Evolutionary conservation across 2,888 invertebrate genomes (phyloP), one percentile per base, ranked within the genome.

Genomic region (Drosophila recens): DNA sequence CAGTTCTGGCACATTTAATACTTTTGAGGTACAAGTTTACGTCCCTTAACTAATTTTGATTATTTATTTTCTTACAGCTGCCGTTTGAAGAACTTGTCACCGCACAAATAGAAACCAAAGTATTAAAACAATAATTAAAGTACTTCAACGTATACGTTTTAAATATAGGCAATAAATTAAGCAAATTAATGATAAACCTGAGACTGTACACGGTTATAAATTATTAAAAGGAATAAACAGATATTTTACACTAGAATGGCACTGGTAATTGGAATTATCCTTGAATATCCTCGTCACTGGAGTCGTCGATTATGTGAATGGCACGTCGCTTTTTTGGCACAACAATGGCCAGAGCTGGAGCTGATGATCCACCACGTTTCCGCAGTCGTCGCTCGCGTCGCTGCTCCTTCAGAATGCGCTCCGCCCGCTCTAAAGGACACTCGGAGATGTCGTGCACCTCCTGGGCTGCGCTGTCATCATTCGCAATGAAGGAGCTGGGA

Each of bases 371-470:
- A 9, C 43, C 54, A 6, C 72, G 70, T 13, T 46, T 49, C 1
- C 8, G 57, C 57, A 30, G 27, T 5, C 79, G 75, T 11, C 90
- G 90, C n/a, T 81, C 75, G 13, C 88, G 86, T 13, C 91, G 87
- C 58, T 87, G 90, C 90, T 90, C 89, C 78, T 94, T 93, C 42
- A 94, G 91, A 68, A 94, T 93, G 51, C 90, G 90, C 91, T 96
- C 96, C 0, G 95, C 95, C 52, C 94, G 89, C 88, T 96, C 96
- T 69, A 96, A 91, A 93, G 95, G 81, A 93, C 91, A 80, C 94
- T 91, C 75, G 45, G 90, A 81, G 9, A 79, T 38, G 17, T 90
- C 79, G 3, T 51, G 71, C 10, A 93, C 49, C 92, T 91, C 0
- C 80, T 70, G 20, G 11, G 30, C 15, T 0, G 43, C 1, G 36